Conservation (phyloP, 2,113 vertebrate genomes). For the Psittacula cyanocephala region DNA sequence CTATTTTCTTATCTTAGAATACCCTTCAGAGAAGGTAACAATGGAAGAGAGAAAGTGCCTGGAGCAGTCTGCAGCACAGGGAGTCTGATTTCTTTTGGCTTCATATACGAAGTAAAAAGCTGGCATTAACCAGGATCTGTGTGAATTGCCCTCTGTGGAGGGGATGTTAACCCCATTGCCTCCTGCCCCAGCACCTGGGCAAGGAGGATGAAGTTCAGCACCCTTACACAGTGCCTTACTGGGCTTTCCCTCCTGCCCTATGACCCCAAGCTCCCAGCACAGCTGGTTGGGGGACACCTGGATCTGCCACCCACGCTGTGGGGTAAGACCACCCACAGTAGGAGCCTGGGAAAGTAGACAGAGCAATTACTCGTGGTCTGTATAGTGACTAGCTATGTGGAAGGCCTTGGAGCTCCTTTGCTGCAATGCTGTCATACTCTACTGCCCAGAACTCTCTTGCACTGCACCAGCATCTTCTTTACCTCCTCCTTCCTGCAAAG, state of each 20-base stretch:
- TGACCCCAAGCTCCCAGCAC: neutral
- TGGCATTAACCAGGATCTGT: neutral
- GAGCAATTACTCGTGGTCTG: neutral
- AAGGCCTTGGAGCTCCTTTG: neutral
- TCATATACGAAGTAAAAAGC: neutral
- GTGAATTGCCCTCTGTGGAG: neutral
- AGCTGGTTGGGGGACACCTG: neutral
- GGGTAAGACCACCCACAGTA: neutral
- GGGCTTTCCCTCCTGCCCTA: neutral
- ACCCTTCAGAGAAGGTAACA: neutral
- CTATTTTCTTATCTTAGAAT: neutral
- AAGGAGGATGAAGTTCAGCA: neutral
- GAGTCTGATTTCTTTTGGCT: neutral
- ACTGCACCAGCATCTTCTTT: neutral
- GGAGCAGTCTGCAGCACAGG: neutral
- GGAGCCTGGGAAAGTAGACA: neutral
- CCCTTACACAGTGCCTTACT: neutral
- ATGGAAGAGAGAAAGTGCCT: neutral
- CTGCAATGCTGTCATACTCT: neutral
- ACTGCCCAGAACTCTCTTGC: neutral
- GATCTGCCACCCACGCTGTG: neutral
- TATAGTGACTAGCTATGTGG: neutral
- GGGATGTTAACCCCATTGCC: neutral
- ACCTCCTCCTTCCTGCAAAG: neutral
- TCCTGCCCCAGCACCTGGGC: neutral